Percentiles rank a stretch among this genome's conserved stretches.
These are phyloP conservation scores for Thereva unica DNA, from an alignment of 2,888 invertebrate genomes.

Conservation along the genomic window DNA sequence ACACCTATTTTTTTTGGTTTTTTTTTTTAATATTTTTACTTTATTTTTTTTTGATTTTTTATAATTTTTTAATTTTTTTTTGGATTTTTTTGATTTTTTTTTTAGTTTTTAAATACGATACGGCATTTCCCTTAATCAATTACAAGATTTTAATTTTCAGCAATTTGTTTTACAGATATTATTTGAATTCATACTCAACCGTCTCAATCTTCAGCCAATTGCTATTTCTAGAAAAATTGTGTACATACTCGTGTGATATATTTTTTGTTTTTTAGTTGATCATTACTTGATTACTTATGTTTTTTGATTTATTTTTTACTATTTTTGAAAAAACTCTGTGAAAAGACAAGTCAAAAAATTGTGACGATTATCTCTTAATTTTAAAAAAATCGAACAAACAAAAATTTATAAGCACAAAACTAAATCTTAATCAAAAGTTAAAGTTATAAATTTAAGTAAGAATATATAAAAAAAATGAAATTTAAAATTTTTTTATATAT, in stretches of 20 bases:
- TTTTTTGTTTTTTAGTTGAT: constrained; percentile 9
- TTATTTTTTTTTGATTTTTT: constrained; percentile 37
- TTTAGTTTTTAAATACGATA: constrained; percentile 43
- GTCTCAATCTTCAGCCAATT: constrained; percentile 22
- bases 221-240: constrained; percentile 3
- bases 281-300: constrained; percentile 16
- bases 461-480: no score
- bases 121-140: constrained; percentile 43
- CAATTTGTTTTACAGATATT: not conserved
- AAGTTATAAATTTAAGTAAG: no score
- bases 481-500: no score
- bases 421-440: no score
- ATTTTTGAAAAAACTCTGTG: no score
- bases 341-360: no score
- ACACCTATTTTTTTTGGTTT: constrained; percentile 17
- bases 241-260: constrained; percentile 27
- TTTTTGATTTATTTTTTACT: not conserved
- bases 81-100: constrained; percentile 41
- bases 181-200: constrained; percentile 14
- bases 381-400: no score
- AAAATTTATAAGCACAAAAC: no score
- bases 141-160: constrained; percentile 12
- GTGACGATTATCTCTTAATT: no score
- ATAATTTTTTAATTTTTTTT: constrained; percentile 40
- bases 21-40: constrained; percentile 28